Base-by-base conservation (phyloP, 2,113 vertebrate species). In the Porphyrio hochstetteri region DNA sequence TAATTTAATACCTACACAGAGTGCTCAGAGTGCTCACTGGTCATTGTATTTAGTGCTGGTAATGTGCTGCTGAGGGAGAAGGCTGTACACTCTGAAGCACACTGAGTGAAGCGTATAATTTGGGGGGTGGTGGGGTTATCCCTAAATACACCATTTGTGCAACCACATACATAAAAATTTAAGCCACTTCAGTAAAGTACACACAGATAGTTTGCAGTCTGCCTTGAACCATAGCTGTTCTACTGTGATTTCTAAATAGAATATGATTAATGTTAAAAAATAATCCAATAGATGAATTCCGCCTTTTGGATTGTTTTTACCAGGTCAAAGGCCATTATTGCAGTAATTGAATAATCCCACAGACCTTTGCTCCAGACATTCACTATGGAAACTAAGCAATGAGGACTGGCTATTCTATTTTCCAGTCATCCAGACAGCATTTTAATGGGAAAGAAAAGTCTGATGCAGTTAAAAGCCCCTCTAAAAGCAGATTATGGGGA, bases 361-460 rank as follows among this genome's bases (percentile, higher is more conserved):
- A 93, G 96, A 95, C 95, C 91, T 97, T 96, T 97, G 88, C 95
- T 96, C 96, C 95, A 97, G 94, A 95, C 95, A 96, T 94, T 96
- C 89, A 77, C 93, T 95, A 93, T 96, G 95, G 93, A 93, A 96
- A 96, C 96, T 85, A 61, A 96, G 88, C 84, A 94, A 52, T 27
- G 55, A 87, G 78, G 67, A 92, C 92, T 46, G 93, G 61, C 77
- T 94, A 94, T 95, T 92, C 88, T 89, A 35, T 92, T 89, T 96
- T 96, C 92, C 80, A 95, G 69, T 94, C 88, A 95, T 46, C 86
- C 84, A 94, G 88, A 82, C 70, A 92, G 88, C 81, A 90, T 86
- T 91, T 96, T 96, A 95, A 93, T 86, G 69, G 63, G 65, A 93
- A 95, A 70, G 57, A 91, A 95, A 91, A 76, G 78, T 70, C 82